These are phyloP conservation scores for Adela reaumurella DNA, from an alignment of 2,888 invertebrate genomes.

Conservation along the genomic window DNA sequence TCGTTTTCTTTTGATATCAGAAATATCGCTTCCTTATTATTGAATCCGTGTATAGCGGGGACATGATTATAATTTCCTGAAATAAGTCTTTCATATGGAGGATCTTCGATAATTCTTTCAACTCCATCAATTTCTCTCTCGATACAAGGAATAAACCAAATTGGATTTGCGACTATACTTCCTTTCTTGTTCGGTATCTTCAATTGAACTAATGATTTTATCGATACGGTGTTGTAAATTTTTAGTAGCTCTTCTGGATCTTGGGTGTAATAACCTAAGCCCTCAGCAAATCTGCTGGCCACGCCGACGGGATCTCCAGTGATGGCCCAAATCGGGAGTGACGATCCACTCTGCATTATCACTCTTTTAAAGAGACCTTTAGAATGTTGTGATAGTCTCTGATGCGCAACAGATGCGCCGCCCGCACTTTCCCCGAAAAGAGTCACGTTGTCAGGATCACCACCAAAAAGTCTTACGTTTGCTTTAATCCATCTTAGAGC, in stretches of 20 bases:
- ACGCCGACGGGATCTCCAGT: not conserved
- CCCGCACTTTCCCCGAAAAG: conserved; percentile 30
- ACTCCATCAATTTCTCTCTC: not conserved
- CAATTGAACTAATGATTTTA: not conserved
- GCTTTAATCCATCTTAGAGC: conserved; percentile 38
- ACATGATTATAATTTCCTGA: not conserved
- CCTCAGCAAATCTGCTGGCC: not conserved
- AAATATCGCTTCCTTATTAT: not conserved
- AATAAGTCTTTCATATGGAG: not conserved
- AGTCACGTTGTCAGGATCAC: conserved; percentile 37
- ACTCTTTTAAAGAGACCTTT: not conserved
- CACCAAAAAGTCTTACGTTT: conserved; percentile 38
- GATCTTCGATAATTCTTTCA: not conserved
- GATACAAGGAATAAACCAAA: not conserved
- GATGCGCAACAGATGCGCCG: not conserved
- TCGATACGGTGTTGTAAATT: not conserved
- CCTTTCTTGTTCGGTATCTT: not conserved
- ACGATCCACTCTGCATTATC: not conserved
- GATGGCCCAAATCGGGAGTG: not conserved
- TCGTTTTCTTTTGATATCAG: not conserved
- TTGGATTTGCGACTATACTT: not conserved
- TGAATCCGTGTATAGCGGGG: not conserved
- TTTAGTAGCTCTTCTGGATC: not conserved
- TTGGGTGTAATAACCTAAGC: not conserved
- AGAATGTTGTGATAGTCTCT: not conserved